Percentiles rank a stretch among this genome's conserved stretches.
These are phyloP conservation scores for Leptinotarsa haldemani DNA, from an alignment of 2,888 invertebrate genomes.

Conservation along the genomic window DNA sequence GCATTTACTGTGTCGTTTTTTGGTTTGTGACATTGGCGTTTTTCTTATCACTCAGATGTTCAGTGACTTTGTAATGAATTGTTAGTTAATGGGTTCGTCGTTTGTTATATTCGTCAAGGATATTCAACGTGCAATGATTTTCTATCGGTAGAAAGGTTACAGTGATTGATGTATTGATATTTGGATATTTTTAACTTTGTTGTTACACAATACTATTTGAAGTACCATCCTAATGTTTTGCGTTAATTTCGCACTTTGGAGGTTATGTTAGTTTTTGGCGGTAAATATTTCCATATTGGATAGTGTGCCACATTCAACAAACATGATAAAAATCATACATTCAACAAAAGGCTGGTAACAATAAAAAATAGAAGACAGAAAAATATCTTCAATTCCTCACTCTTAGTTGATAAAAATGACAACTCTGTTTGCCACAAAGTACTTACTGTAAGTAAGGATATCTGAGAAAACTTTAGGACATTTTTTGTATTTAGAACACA, in stretches of 20 bases:
- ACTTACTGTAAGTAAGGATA: no score
- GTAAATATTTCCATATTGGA: no score
- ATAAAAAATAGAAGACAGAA: no score
- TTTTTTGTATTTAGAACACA: no score
- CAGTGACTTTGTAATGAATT: constrained; percentile 11
- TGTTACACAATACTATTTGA: background rate
- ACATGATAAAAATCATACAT: no score
- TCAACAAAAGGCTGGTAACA: no score
- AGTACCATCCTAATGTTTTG: background rate
- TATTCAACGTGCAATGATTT: constrained; percentile 8
- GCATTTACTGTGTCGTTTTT: background rate
- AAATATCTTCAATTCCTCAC: no score
- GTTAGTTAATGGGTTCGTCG: background rate
- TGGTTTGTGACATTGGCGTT: constrained; percentile 9
- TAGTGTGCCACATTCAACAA: no score
- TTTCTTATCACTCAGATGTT: constrained; percentile 13
- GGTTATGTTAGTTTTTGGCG: background rate
- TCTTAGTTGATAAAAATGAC: no score
- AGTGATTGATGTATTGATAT: background rate
- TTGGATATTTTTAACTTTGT: background rate
- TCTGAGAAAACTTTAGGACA: no score
- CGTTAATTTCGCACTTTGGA: background rate
- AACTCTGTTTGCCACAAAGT: no score
- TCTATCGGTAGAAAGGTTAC: background rate
- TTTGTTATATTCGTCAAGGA: constrained; percentile 11